phyloP scores from a whole-genome alignment of 2,113 vertebrate species.

The Vombatus ursinus region DNA sequence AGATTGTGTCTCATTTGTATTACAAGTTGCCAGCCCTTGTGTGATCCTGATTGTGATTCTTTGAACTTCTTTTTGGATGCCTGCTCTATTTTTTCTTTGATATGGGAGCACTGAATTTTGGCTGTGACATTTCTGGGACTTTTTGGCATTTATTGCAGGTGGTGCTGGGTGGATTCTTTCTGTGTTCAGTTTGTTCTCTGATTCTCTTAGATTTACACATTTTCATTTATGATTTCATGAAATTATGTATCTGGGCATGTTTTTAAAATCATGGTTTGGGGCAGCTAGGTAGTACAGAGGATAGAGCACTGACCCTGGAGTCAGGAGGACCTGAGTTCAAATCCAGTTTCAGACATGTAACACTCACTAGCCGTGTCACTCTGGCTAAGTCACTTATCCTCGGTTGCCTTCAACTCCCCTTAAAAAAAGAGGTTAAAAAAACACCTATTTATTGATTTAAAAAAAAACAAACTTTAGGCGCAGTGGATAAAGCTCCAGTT shows the following conservation, averaged over 20 bases:
- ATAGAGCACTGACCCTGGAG: too few species aligned
- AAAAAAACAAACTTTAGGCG: not conserved
- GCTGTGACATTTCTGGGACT: not conserved
- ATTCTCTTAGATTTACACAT: not conserved
- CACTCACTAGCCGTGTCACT: too few species aligned
- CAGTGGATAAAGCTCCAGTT: too few species aligned
- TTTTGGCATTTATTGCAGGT: not conserved
- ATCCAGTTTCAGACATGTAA: too few species aligned
- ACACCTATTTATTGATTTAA: not conserved
- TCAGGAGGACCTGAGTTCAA: too few species aligned
- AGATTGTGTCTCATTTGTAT: not conserved
- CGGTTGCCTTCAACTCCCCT: too few species aligned
- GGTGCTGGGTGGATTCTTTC: not conserved
- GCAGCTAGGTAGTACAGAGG: too few species aligned
- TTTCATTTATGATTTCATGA: not conserved
- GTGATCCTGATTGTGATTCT: not conserved
- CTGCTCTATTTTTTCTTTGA: not conserved
- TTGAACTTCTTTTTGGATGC: not conserved
- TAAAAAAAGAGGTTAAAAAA: not conserved
- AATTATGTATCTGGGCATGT: not conserved
- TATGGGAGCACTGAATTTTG: not conserved
- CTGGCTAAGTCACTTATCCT: too few species aligned
- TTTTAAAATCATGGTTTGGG: not conserved
- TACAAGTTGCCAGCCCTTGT: not conserved
- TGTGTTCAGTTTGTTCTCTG: not conserved